Conservation (phyloP, 2,797 vertebrate genomes). For the Helicolenus hilgendorfi region DNA sequence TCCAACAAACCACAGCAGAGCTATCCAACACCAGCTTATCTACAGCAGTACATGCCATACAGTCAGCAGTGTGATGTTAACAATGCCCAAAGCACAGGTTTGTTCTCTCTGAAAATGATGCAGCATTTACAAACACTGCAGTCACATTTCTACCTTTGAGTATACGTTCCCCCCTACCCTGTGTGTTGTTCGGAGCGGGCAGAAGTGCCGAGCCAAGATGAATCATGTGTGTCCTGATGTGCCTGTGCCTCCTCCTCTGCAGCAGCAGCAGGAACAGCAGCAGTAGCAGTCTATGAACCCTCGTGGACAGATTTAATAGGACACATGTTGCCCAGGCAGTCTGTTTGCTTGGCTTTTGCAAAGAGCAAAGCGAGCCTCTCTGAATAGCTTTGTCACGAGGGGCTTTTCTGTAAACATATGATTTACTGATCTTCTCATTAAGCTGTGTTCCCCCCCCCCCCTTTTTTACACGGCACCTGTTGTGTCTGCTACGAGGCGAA, state of each 20-base stretch:
- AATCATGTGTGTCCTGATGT: constrained; percentile 38
- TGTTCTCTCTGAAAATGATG: background rate
- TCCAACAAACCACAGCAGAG: background rate
- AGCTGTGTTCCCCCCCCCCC: background rate
- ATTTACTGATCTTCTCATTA: constrained; percentile 71
- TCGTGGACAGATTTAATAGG: constrained; percentile 60
- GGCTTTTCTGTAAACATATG: constrained; percentile 68
- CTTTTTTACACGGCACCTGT: constrained; percentile 47
- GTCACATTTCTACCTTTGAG: constrained; percentile 2
- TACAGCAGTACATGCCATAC: background rate
- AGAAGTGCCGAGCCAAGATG: constrained; percentile 9
- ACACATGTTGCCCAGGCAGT: constrained; percentile 61
- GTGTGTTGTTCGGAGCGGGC: constrained; percentile 27
- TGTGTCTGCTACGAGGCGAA: constrained; percentile 24
- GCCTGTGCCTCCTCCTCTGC: constrained; percentile 32
- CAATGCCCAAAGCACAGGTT: constrained; percentile 6
- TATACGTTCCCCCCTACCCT: background rate
- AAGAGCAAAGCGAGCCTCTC: constrained; percentile 39
- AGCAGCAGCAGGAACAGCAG: constrained; percentile 32
- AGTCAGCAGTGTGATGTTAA: constrained; percentile 2
- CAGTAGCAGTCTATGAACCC: constrained; percentile 38
- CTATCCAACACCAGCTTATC: background rate
- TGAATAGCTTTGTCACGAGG: constrained; percentile 18
- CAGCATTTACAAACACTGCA: constrained; percentile 10
- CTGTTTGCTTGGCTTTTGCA: constrained; percentile 47